phyloP scores from a whole-genome alignment of 2,113 vertebrate genomes.

The Nannobrachium achirus region DNA sequence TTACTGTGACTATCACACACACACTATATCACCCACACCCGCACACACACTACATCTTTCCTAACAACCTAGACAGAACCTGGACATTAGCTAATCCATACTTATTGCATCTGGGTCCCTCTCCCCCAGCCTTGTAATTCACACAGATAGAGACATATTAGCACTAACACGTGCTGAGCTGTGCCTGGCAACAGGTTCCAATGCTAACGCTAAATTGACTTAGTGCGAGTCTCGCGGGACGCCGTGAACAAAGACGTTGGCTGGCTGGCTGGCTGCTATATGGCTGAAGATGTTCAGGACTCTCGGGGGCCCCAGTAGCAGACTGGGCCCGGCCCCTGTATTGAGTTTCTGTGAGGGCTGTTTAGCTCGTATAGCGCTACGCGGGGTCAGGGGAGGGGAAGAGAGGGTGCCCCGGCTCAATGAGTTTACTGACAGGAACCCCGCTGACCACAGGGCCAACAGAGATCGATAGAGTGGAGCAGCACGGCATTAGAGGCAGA shows the following conservation, averaged over 20 bases:
- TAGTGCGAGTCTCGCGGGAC: slow-evolving; percentile 66
- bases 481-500: slow-evolving; percentile 52
- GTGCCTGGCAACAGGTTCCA: slow-evolving; percentile 75
- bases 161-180: slow-evolving; percentile 66
- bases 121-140: slow-evolving; percentile 82
- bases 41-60: slow-evolving; percentile 44
- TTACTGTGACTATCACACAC: slow-evolving; percentile 47
- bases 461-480: slow-evolving; percentile 70
- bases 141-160: slow-evolving; percentile 83
- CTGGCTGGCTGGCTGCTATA: slow-evolving; percentile 43
- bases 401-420: slow-evolving; percentile 63
- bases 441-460: slow-evolving; percentile 63
- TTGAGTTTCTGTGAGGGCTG: slow-evolving; percentile 76
- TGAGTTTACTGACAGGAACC: slow-evolving; percentile 76
- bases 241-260: slow-evolving; percentile 2
- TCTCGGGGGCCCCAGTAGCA: slow-evolving; percentile 5
- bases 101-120: slow-evolving; percentile 79
- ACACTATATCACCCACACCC: slow-evolving; percentile 5
- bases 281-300: slow-evolving; percentile 43
- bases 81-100: slow-evolving; percentile 81
- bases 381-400: slow-evolving; percentile 51
- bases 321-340: slow-evolving; percentile 53
- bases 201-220: slow-evolving; percentile 78
- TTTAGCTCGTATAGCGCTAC: slow-evolving; percentile 68
- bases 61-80: slow-evolving; percentile 75